Conservation (phyloP, 2,113 vertebrate species). For the Oryzias melastigma region DNA sequence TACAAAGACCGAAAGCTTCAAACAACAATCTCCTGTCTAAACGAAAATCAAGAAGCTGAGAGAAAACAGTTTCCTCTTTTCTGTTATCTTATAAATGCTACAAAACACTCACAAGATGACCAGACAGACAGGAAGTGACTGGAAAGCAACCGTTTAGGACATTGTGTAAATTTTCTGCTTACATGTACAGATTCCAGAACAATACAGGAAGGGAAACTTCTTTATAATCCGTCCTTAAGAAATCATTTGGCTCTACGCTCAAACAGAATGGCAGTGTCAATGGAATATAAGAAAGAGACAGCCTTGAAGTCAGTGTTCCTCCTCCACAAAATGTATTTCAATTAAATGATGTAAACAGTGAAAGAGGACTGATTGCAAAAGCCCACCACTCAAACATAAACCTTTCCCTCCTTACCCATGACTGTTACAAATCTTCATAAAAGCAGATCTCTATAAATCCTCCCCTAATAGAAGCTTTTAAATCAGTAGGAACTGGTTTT, state of each 20-base stretch:
- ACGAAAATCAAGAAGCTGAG: conserved; percentile 34
- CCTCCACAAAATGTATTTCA: background rate
- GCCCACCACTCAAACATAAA: conserved; percentile 10
- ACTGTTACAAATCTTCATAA: conserved; percentile 12
- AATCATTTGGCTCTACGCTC: background rate
- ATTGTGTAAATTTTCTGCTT: conserved; percentile 6
- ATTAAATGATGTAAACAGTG: conserved; percentile 6
- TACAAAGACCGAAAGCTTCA: background rate
- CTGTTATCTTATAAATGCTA: background rate
- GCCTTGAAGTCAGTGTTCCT: background rate
- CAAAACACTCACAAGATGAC: conserved; percentile 28
- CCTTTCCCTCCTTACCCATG: conserved; percentile 4
- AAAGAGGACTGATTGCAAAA: conserved; percentile 14
- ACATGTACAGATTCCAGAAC: background rate
- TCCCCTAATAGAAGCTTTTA: conserved; percentile 19
- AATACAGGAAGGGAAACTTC: background rate
- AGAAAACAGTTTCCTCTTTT: background rate
- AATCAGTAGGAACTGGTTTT: conserved; percentile 25
- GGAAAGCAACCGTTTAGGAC: no score
- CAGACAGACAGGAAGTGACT: background rate
- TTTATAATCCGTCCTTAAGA: background rate
- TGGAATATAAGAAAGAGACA: background rate
- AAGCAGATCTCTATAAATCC: conserved; percentile 23
- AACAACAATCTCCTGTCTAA: conserved; percentile 34
- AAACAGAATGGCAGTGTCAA: background rate